Base-by-base conservation (phyloP, 1,140 invertebrate genomes). In the Drosophila punjabiensis region DNA sequence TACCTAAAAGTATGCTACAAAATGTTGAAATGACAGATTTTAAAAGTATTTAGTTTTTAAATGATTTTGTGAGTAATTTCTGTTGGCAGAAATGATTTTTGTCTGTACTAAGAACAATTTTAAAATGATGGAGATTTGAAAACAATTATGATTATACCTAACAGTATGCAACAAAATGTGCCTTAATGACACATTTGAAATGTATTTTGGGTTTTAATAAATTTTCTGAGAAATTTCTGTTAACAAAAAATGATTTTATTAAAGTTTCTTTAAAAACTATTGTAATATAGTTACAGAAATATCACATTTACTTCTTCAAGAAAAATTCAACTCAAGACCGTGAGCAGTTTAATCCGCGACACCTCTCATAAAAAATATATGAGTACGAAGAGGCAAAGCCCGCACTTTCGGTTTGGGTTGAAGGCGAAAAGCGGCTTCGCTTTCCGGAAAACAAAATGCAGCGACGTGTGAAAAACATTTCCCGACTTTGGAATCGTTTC, bases 381-480 rank as follows among this genome's bases (percentile, higher is more conserved):
- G 71, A 56, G 66, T 52, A 48, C 24, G 61, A 41, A 76, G 53
- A 53, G n/a, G 24, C 32, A 52, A 18, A 60, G n/a, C 10, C 9
- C 37, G 5, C 30, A 24, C 58, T 10, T 56, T 58, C 32, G 43
- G 24, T 56, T 24, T 24, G 41, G 55, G 56, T 24, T n/a, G 28
- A 33, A 43, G 35, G 30, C 43, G 50, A 43, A 63, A 73, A 67
- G 63, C 52, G 58, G 59, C 50, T 80, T 79, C 41, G 52, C 69
- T 69, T 74, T 64, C 79, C 86, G 85, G 68, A 89, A 89, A 90
- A 90, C 82, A 82, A 80, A 89, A 90, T 68, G 82, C 86, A 85
- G 82, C 79, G 82, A 90, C 84, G 86, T 79, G 86, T 86, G 76
- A 89, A 89, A 88, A 89, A 81, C 85, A 89, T 89, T 89, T 68